These are phyloP conservation scores for Belgica antarctica DNA, from an alignment of 2,888 invertebrate species.

Conservation along the genomic window DNA sequence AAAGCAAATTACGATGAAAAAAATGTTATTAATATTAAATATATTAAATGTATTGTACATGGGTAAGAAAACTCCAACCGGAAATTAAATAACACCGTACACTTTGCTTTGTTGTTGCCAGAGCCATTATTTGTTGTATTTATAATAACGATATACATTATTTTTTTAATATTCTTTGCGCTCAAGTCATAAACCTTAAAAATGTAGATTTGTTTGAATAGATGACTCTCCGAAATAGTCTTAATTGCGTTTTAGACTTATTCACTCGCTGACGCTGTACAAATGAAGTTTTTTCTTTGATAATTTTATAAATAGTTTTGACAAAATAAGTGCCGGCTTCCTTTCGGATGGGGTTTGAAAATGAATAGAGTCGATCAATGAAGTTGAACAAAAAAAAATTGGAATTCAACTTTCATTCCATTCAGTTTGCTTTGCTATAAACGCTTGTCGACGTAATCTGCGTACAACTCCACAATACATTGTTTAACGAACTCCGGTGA, in stretches of 20 bases:
- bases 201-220: conserved; percentile 15
- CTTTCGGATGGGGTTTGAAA: background rate
- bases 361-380: no score
- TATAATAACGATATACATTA: conserved; percentile 41
- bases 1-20: conserved; percentile 26
- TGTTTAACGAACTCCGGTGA: no score
- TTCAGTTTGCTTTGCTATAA: no score
- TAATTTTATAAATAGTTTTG: conserved; percentile 18
- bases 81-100: conserved; percentile 43
- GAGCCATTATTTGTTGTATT: conserved; percentile 25
- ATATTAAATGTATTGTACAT: conserved; percentile 38
- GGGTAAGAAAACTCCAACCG: conserved; percentile 31
- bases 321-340: conserved; percentile 10
- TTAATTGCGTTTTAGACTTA: background rate
- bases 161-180: conserved; percentile 14
- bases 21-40: conserved; percentile 38
- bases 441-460: no score
- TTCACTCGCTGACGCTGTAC: background rate
- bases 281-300: background rate
- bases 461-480: no score
- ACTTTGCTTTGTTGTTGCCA: conserved; percentile 25
- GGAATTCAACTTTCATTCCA: no score
- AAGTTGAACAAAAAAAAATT: no score
- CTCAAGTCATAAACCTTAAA: background rate
- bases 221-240: background rate